These are phyloP conservation scores for cat (Felis catus) DNA, from an alignment of 2,113 vertebrate species.

Conservation along the genomic window F.catus_Fca126_mat1.0 CM031415.1:8174501-8175000, in stretches of 20 bases:
- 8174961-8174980: not conserved
- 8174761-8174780: not conserved
- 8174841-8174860: not conserved
- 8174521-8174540: not conserved
- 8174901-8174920: not conserved
- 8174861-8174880: not conserved
- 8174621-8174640: not conserved
- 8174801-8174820: not conserved
- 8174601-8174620: not conserved
- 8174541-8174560: not conserved
- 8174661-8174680: not conserved
- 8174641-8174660: not conserved
- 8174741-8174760: too few relatives aligned
- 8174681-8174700: not conserved
- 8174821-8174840: not conserved
- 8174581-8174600: not conserved
- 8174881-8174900: fast-evolving
- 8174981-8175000: not conserved
- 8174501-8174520: too few relatives aligned
- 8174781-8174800: too few relatives aligned
- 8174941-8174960: fast-evolving
- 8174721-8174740: not conserved
- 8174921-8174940: not conserved
- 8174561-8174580: fast-evolving
- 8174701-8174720: not conserved